Evolutionary conservation across 2,888 invertebrate species (phyloP).

Genomic region (Syrphus vitripennis): DNA sequence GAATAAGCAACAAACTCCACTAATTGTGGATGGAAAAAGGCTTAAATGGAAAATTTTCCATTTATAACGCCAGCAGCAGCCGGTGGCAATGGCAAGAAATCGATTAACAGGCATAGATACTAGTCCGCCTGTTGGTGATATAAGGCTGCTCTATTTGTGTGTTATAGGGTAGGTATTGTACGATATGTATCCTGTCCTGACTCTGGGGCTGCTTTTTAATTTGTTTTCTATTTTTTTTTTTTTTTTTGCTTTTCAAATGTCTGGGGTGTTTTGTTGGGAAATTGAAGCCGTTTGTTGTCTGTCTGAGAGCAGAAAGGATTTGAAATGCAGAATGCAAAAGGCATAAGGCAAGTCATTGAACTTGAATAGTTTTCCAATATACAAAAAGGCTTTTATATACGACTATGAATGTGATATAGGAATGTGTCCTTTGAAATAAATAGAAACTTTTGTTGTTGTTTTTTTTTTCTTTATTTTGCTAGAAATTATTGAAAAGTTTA

Average conservation of each 20-base stretch:
- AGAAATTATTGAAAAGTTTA: background rate
- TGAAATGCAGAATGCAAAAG: background rate
- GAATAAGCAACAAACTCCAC: slow-evolving; percentile 40
- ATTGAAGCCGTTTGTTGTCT: slow-evolving; percentile 41
- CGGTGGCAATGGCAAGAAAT: slow-evolving; percentile 15
- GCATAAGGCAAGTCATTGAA: slow-evolving; percentile 39
- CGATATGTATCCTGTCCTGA: background rate
- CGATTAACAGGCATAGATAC: slow-evolving; percentile 38
- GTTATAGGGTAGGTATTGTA: background rate
- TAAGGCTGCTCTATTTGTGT: slow-evolving; percentile 31
- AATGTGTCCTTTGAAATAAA: background rate
- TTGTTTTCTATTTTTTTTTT: slow-evolving; percentile 5
- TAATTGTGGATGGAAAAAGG: slow-evolving; percentile 47
- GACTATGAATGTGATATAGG: background rate
- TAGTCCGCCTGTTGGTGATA: slow-evolving; percentile 7
- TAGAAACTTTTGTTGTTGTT: background rate
- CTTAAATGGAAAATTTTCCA: slow-evolving; percentile 31
- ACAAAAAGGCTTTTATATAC: background rate
- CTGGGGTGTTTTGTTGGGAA: slow-evolving; percentile 21
- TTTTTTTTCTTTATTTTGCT: no score
- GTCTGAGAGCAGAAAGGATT: background rate
- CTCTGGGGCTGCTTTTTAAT: slow-evolving; percentile 25
- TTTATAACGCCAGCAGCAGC: slow-evolving; percentile 31
- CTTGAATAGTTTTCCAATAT: slow-evolving; percentile 16
- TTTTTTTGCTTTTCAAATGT: slow-evolving; percentile 14